Base-by-base conservation (phyloP, 2,113 vertebrate genomes). In the Elanus axillaris region DNA sequence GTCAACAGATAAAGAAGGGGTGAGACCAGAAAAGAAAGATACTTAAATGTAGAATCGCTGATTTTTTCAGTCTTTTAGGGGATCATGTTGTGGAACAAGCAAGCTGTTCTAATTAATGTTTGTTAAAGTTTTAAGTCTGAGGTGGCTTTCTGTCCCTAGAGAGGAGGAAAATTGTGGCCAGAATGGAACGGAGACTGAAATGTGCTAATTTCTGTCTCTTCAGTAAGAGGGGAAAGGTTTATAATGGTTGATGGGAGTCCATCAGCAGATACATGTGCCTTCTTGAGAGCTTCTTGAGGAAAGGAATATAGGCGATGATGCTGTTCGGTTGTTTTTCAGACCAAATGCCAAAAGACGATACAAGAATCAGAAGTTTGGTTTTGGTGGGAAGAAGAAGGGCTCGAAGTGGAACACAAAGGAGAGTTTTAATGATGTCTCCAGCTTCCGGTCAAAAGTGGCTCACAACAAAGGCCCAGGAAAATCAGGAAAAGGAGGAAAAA, bases 381-480 rank as follows among this genome's bases (percentile, higher is more conserved):
- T 99, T 91, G 99, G 99, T 26, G 99, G 99, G 19, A 99, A 98
- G 98, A 99, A 99, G 96, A 99, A 99, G 42, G 99, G 99, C 18
- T 98, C 97, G 45, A 99, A 99, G 93, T 99, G 99, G 99, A 99
- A 99, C 96, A 99, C 99, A 31, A 99, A 98, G 71, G 99, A 99
- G 50, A 99, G 99, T 96, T 95, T 97, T 72, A 98, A 99, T 29
- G 99, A 99, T 1, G 98, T 99, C 9, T 99, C 99, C 11, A 83
- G 98, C 78, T 99, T 99, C 97, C 98, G 98, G 6, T 96, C 98
- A 90, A 99, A 97, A 90, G 96, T 98, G 32, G 99, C 99, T 55
- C 98, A 99, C 43, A 98, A 97, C 47, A 99, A 98, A 94, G 98
- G 98, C 4, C 94, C 93, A 15, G 77, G 95, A 90, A 98, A 97